phyloP scores from a whole-genome alignment of 2,797 vertebrate species.

The Philypnodon macrostomus region DNA sequence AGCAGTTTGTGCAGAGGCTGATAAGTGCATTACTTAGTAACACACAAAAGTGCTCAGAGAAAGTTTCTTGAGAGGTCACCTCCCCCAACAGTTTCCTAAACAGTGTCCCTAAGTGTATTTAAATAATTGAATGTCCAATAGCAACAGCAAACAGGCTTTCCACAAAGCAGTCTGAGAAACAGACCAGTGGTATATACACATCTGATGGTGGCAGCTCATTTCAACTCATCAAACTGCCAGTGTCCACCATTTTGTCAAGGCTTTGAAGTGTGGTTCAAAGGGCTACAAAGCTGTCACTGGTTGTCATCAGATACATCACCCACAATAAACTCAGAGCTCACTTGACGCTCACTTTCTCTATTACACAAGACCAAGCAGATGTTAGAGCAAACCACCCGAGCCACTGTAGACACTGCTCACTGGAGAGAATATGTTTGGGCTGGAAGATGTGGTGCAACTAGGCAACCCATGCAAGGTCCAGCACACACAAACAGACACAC shows the following conservation, averaged over 20 bases:
- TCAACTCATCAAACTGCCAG: constrained; percentile 42
- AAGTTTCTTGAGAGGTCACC: constrained; percentile 40
- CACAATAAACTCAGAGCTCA: constrained; percentile 50
- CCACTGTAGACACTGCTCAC: constrained; percentile 14
- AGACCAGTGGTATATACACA: constrained; percentile 24
- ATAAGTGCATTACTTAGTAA: constrained; percentile 44
- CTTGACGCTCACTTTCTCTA: constrained; percentile 29
- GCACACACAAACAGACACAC: too few relatives aligned
- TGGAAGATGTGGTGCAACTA: constrained; percentile 22
- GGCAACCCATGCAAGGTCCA: constrained; percentile 44
- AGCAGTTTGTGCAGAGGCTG: constrained; percentile 36
- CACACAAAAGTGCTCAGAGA: constrained; percentile 36
- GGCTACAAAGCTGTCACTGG: constrained; percentile 52
- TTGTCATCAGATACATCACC: constrained; percentile 58
- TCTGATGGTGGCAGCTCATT: constrained; percentile 46
- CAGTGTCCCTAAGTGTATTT: background rate
- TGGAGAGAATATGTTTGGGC: constrained; percentile 23
- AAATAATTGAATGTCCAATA: constrained; percentile 20
- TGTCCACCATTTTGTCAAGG: constrained; percentile 46
- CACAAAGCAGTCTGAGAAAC: constrained; percentile 23
- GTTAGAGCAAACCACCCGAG: constrained; percentile 17
- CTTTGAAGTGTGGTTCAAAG: constrained; percentile 65
- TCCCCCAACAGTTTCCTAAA: constrained; percentile 12
- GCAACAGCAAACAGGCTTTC: constrained; percentile 26
- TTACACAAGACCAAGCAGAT: constrained; percentile 37